These are phyloP conservation scores for Chymomyza procnemis DNA, from an alignment of 2,888 invertebrate genomes.

Conservation along the genomic window DNA sequence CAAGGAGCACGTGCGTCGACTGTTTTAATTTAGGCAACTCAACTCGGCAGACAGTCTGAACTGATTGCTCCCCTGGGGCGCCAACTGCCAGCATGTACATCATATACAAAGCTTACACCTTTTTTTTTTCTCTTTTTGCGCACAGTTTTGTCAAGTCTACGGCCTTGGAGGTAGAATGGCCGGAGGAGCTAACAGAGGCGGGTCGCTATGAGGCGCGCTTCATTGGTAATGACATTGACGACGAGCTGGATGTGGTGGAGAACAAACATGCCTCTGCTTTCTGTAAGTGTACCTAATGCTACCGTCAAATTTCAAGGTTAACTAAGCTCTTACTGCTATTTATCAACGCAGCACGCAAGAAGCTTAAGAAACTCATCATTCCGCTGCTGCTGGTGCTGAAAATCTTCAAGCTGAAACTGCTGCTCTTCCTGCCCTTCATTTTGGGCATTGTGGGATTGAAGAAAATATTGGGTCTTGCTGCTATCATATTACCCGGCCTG, in stretches of 20 bases:
- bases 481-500: constrained; percentile 87
- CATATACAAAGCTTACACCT: constrained; percentile 12
- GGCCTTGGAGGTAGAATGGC: constrained; percentile 86
- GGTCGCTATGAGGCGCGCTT: constrained; percentile 89
- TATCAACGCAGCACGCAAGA: constrained; percentile 84
- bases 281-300: constrained; percentile 83
- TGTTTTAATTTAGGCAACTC: neutral
- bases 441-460: constrained; percentile 91
- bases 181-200: constrained; percentile 86
- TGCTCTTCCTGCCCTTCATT: constrained; percentile 89
- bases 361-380: constrained; percentile 89
- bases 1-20: neutral
- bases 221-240: constrained; percentile 89
- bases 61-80: neutral
- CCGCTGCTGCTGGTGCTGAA: constrained; percentile 89
- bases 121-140: constrained; percentile 13
- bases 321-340: neutral
- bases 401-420: constrained; percentile 89
- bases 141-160: constrained; percentile 87
- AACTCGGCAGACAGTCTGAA: neutral
- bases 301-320: constrained; percentile 1
- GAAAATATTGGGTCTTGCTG: constrained; percentile 89
- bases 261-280: constrained; percentile 89
- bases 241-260: constrained; percentile 89
- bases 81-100: neutral